Conservation (phyloP, 2,888 invertebrate genomes). For the Artemia sp. region DNA sequence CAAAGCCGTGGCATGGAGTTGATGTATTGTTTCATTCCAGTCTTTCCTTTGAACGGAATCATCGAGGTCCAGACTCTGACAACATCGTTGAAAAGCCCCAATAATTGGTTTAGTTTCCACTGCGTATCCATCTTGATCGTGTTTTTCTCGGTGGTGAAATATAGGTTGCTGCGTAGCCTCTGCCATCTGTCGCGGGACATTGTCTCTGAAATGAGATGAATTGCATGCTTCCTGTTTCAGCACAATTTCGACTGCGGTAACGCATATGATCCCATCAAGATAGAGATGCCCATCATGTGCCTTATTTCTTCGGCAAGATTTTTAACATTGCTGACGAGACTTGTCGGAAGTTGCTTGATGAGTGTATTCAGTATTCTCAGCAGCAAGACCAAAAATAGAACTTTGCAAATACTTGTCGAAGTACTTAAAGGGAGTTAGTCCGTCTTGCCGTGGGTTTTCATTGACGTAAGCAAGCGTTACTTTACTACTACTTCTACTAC, state of each 20-base stretch:
- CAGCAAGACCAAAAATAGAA: too few relatives aligned
- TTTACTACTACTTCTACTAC: too few relatives aligned
- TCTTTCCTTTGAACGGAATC: constrained; percentile 28
- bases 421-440: too few relatives aligned
- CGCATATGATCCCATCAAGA: constrained; percentile 22
- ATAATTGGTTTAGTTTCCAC: constrained; percentile 27
- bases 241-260: constrained; percentile 22
- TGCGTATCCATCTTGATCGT: constrained; percentile 17
- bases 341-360: too few relatives aligned
- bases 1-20: constrained; percentile 29
- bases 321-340: background rate
- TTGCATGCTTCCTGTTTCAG: constrained; percentile 23
- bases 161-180: constrained; percentile 23
- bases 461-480: too few relatives aligned
- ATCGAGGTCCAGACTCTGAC: constrained; percentile 35
- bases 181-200: constrained; percentile 24
- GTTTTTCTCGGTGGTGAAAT: constrained; percentile 23
- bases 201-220: constrained; percentile 17
- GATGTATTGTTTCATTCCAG: constrained; percentile 28
- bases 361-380: too few relatives aligned
- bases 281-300: constrained; percentile 19
- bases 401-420: too few relatives aligned
- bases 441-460: too few relatives aligned
- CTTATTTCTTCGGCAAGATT: constrained; percentile 4
- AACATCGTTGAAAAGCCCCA: constrained; percentile 25